These are phyloP conservation scores for Tanaodytes sp. DNA, from an alignment of 2,888 invertebrate species.

Conservation along the genomic window DNA sequence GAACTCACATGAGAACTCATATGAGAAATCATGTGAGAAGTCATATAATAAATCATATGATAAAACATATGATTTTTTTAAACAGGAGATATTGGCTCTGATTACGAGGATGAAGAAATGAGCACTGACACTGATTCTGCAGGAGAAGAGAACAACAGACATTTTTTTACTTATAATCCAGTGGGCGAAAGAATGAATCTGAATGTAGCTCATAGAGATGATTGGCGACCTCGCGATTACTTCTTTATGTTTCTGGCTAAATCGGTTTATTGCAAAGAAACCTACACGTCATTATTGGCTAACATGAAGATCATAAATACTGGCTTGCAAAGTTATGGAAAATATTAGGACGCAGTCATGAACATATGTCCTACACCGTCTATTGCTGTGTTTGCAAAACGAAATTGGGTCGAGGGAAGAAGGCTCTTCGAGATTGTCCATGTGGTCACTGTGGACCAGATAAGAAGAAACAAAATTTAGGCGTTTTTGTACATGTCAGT, in stretches of 20 bases:
- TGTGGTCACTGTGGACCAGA: not conserved
- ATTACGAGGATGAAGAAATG: no score
- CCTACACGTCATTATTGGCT: slow-evolving; percentile 5
- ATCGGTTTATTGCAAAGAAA: not conserved
- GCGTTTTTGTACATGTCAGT: not conserved
- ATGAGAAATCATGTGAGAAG: no score
- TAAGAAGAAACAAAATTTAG: not conserved
- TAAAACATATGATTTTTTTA: no score
- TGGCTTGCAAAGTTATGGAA: slow-evolving; percentile 3
- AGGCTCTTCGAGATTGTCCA: not conserved
- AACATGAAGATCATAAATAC: not conserved
- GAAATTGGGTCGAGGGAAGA: not conserved
- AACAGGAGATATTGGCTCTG: no score
- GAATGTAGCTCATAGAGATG: slow-evolving; percentile 2
- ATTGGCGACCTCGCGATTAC: slow-evolving; percentile 1
- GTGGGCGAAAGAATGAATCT: not conserved
- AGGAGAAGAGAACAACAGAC: no score
- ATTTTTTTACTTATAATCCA: not conserved
- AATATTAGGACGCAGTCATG: not conserved
- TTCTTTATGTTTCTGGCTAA: slow-evolving; percentile 1
- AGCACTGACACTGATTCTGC: no score
- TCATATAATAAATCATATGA: no score
- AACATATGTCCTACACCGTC: not conserved
- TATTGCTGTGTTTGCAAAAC: slow-evolving; percentile 5
- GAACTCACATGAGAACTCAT: no score